Percentiles rank a stretch among this genome's conserved stretches.
Evolutionary conservation across 2,888 invertebrate genomes (phyloP).

Genomic region (Parnassius orleans): DNA sequence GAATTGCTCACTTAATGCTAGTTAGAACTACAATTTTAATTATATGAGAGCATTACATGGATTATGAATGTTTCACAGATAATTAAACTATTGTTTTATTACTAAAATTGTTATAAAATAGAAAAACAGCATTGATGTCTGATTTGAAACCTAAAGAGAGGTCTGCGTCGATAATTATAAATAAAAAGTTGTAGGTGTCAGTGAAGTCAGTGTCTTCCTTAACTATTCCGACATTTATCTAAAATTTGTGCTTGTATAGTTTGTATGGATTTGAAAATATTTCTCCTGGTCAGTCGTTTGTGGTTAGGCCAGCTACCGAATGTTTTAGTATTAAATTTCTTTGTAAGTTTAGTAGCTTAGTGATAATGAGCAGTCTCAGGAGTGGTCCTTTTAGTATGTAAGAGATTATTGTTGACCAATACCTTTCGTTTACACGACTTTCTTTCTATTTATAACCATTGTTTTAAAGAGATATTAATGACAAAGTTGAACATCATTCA

Average conservation of each 20-base stretch:
- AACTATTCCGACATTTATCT: too few species aligned
- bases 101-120: too few species aligned
- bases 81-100: too few species aligned
- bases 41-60: too few species aligned
- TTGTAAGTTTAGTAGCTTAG: constrained; percentile 9
- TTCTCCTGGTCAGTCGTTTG: background rate
- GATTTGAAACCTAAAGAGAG: too few species aligned
- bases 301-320: constrained; percentile 4
- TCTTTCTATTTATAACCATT: background rate
- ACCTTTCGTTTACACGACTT: constrained; percentile 1
- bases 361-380: constrained; percentile 15
- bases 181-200: too few species aligned
- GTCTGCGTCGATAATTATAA: too few species aligned
- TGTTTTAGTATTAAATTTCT: constrained; percentile 5
- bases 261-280: constrained; percentile 19
- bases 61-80: too few species aligned
- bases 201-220: too few species aligned
- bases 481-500: background rate
- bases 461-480: background rate
- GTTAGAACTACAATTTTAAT: too few species aligned
- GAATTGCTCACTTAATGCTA: too few species aligned
- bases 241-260: background rate
- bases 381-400: constrained; percentile 16
- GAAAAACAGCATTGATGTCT: too few species aligned
- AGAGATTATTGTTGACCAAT: constrained; percentile 17